phyloP scores from a whole-genome alignment of 2,888 invertebrate genomes.

The Habrosyne pyritoides region DNA sequence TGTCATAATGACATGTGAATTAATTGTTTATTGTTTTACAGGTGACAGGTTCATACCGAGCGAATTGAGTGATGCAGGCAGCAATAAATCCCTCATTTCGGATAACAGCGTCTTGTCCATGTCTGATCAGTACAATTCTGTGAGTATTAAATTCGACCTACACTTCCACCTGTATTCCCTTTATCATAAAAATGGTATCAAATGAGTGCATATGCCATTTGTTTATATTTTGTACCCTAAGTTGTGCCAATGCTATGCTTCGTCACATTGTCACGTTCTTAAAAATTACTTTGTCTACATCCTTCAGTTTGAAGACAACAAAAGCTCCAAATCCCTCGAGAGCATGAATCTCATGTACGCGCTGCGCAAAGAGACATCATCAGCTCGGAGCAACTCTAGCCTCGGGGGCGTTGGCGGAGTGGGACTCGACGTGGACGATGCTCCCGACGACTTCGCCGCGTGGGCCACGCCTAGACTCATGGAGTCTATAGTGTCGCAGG shows the following conservation, averaged over 20 bases:
- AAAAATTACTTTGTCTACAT: constrained; percentile 8
- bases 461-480: constrained; percentile 64
- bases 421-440: constrained; percentile 36
- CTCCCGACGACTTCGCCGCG: constrained; percentile 40
- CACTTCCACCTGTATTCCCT: too few species aligned
- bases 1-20: background rate
- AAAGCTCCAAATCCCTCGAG: constrained; percentile 61
- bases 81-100: constrained; percentile 72
- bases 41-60: constrained; percentile 72
- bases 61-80: constrained; percentile 71
- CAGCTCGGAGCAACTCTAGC: constrained; percentile 34
- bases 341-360: constrained; percentile 59
- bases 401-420: background rate
- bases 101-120: constrained; percentile 67
- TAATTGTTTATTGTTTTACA: constrained; percentile 23
- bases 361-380: constrained; percentile 39
- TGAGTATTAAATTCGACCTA: too few species aligned
- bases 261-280: too few species aligned
- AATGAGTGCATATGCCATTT: too few species aligned
- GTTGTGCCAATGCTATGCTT: too few species aligned
- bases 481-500: constrained; percentile 75
- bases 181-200: too few species aligned
- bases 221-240: too few species aligned
- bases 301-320: constrained; percentile 60
- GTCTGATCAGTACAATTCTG: constrained; percentile 68